Percentiles rank a stretch among this genome's conserved stretches.
phyloP scores from a whole-genome alignment of 2,797 vertebrate genomes.

The Brotula barbata region DNA sequence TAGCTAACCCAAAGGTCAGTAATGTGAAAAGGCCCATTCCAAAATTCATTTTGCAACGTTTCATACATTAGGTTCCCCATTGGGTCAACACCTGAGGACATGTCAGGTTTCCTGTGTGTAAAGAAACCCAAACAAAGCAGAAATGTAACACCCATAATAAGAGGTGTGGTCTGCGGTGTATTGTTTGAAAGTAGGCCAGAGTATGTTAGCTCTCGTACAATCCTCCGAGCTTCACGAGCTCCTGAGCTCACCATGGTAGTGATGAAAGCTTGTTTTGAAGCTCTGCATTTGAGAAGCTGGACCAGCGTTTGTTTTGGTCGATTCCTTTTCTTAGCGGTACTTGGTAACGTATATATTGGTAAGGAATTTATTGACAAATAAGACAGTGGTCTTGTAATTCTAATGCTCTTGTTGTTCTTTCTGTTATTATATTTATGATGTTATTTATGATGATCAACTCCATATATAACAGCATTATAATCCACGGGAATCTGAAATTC shows the following conservation, averaged over 20 bases:
- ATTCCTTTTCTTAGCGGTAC: slow-evolving; percentile 35
- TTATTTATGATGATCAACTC: not conserved
- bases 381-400: too few relatives aligned
- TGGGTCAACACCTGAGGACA: slow-evolving; percentile 7
- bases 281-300: not conserved
- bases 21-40: too few relatives aligned
- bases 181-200: slow-evolving; percentile 27
- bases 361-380: slow-evolving; percentile 14
- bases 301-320: not conserved
- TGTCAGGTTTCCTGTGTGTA: slow-evolving; percentile 6
- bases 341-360: slow-evolving; percentile 27
- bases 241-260: slow-evolving; percentile 26
- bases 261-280: not conserved
- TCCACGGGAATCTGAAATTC: too few relatives aligned
- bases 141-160: slow-evolving; percentile 41
- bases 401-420: not conserved
- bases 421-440: not conserved
- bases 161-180: slow-evolving; percentile 15
- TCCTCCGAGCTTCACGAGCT: not conserved
- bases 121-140: slow-evolving; percentile 28
- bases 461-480: too few relatives aligned
- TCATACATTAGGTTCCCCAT: not conserved
- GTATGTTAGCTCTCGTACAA: slow-evolving; percentile 6
- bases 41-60: not conserved
- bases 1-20: too few relatives aligned